Evolutionary conservation across 2,797 vertebrate genomes (phyloP), one percentile per base, ranked within the genome.

Genomic region (Megalops cyprinoides): DNA sequence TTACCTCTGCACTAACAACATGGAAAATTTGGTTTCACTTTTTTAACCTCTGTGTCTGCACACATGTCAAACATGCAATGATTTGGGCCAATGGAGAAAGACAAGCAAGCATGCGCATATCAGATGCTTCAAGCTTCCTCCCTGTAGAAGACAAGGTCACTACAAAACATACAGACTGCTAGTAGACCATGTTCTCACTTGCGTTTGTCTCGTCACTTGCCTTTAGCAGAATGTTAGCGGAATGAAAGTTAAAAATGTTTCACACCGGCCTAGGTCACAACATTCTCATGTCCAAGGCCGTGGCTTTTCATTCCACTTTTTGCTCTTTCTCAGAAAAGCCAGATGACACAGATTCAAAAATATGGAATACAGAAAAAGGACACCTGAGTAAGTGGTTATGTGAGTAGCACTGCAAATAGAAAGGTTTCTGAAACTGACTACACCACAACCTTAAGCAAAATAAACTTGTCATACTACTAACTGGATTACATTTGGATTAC

Each of bases 1-100:
- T 94, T 93, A 94, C 93, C 93, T 93, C 82, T 62, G 84, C 80
- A 75, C 85, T 87, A 91, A 90, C 2, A 83, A 91, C 91, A 88
- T 84, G 83, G 84, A 87, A 82, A 89, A 88, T 86, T 83, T 92
- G 88, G 86, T 92, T 90, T 85, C 87, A 88, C 87, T 87, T 90
- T 87, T 87, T 91, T 83, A 89, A 89, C 91, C 90, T 89, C 88
- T 75, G 85, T 91, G 90, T 89, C 87, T 85, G 90, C 87, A 87
- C 80, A 82, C 90, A 91, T 67, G 86, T 90, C 88, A 6, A 86
- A 87, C 91, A 93, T 90, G 91, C 88, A 88, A 88, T 86, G 85
- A 87, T 76, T 91, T 87, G 88, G 90, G 89, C 90, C 93, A 93
- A 90, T 88, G 85, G 91, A 90, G 79, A 87, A 87, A 90, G 92